These are phyloP conservation scores for Penaeus indicus DNA, from an alignment of 1,140 invertebrate genomes.

Conservation along the genomic window DNA sequence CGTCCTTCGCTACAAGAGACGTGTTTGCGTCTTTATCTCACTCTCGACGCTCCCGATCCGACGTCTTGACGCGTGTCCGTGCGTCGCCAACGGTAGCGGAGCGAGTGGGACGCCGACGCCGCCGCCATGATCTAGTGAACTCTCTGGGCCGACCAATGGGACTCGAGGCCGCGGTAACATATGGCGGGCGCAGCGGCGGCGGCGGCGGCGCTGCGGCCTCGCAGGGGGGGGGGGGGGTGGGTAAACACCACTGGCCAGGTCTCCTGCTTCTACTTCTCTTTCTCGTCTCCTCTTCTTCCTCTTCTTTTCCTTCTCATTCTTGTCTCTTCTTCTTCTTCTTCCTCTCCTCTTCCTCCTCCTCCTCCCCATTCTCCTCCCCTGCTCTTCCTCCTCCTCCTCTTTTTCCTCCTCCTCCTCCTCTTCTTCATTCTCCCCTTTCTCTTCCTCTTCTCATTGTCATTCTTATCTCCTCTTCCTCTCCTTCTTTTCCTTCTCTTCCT, in stretches of 20 bases:
- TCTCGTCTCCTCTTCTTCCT: not conserved
- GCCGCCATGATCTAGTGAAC: constrained; percentile 38
- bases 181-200: too few species aligned
- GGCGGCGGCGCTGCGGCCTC: not conserved
- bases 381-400: too few species aligned
- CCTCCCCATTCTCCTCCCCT: not conserved
- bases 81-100: constrained; percentile 9
- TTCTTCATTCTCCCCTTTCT: too few species aligned
- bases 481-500: too few species aligned
- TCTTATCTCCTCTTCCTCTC: too few species aligned
- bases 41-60: too few species aligned
- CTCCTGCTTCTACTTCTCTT: not conserved
- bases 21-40: too few species aligned
- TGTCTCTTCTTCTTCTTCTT: not conserved
- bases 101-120: not conserved
- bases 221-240: not conserved
- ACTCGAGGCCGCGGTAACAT: not conserved
- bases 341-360: not conserved
- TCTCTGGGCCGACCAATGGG: constrained; percentile 5
- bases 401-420: too few species aligned
- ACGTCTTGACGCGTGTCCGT: too few species aligned
- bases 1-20: too few species aligned
- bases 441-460: too few species aligned
- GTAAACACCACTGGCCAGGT: not conserved
- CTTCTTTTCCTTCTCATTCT: not conserved